phyloP scores from a whole-genome alignment of 1,140 invertebrate species.

The Chlorops oryzae region DNA sequence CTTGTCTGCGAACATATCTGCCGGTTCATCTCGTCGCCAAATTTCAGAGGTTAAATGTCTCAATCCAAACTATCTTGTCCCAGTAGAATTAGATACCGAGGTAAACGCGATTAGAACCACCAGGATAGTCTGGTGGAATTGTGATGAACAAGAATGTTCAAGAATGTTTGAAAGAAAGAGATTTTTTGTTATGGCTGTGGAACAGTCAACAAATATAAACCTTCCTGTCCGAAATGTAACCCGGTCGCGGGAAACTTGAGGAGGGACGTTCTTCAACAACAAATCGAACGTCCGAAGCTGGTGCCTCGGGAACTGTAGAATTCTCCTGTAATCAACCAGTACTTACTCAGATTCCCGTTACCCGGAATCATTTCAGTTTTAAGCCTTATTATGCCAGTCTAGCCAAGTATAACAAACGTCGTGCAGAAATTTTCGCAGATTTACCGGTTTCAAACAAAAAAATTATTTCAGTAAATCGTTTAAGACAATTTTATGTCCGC shows the following conservation, averaged over 20 bases:
- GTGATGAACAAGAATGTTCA: conserved; percentile 1
- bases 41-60: neutral
- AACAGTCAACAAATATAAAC: neutral
- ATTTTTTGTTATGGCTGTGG: conserved; percentile 7
- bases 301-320: neutral
- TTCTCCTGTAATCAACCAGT: neutral
- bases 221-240: neutral
- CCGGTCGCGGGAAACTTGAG: neutral
- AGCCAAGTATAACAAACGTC: conserved; percentile 4
- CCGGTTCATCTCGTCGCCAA: neutral
- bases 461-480: neutral
- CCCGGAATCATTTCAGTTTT: neutral
- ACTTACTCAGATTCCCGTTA: neutral
- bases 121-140: conserved; percentile 3
- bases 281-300: neutral
- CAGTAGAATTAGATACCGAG: neutral
- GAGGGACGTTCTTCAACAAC: neutral
- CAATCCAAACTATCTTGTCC: neutral
- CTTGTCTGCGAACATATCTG: neutral
- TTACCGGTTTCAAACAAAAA: neutral
- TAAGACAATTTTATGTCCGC: conserved; percentile 4
- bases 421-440: neutral
- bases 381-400: conserved; percentile 11
- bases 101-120: neutral
- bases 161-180: neutral